A percentile compares a stretch with the other conserved stretches of the same genome.
Evolutionary conservation across 2,888 invertebrate genomes (phyloP).

Genomic region (Ectemnius cavifrons): DNA sequence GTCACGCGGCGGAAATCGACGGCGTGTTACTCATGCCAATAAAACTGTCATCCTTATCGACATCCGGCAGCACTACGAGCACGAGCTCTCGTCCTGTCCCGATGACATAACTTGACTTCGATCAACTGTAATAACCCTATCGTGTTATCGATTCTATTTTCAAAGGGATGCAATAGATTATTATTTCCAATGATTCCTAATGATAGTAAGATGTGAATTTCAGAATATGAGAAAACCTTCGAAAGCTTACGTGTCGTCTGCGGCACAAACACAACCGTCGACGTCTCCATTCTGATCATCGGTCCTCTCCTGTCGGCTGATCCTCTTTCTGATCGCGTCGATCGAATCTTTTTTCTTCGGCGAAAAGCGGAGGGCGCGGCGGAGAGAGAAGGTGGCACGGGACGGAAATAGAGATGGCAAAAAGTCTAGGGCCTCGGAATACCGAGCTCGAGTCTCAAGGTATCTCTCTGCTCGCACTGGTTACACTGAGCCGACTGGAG

Average conservation of each 20-base stretch:
- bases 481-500: background rate
- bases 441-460: slow-evolving; percentile 25
- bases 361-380: slow-evolving; percentile 13
- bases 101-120: too few species aligned
- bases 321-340: slow-evolving; percentile 8
- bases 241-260: slow-evolving; percentile 68
- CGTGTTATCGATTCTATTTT: too few species aligned
- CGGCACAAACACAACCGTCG: slow-evolving; percentile 61
- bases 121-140: too few species aligned
- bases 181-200: too few species aligned
- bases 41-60: too few species aligned
- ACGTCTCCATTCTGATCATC: slow-evolving; percentile 63
- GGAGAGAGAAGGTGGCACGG: background rate
- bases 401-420: slow-evolving; percentile 51
- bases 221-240: too few species aligned
- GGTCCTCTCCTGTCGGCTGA: background rate
- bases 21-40: too few species aligned
- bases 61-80: background rate
- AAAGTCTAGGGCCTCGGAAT: slow-evolving; percentile 38
- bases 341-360: slow-evolving; percentile 37
- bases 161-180: too few species aligned
- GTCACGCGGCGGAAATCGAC: background rate
- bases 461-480: slow-evolving; percentile 27
- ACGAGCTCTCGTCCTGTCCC: too few species aligned
- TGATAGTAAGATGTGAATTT: too few species aligned